Percentiles rank a stretch among this genome's conserved stretches.
phyloP scores from a whole-genome alignment of 2,888 invertebrate species.

The Pyrrhosoma nymphula region DNA sequence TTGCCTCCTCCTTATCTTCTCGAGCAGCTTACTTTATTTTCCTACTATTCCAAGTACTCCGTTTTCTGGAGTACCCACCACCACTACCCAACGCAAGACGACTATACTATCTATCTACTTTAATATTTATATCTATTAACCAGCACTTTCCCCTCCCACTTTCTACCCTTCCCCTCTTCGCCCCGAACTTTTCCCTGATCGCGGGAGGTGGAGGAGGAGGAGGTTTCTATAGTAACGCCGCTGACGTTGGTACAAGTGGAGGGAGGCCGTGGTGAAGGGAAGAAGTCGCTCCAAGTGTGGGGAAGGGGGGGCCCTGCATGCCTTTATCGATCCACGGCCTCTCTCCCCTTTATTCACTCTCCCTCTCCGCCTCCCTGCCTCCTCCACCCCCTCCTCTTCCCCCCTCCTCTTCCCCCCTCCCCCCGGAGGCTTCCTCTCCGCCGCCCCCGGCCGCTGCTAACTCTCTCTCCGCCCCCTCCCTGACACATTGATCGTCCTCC shows the following conservation, averaged over 20 bases:
- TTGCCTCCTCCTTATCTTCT: no score
- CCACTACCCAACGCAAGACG: not conserved
- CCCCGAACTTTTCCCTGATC: no score
- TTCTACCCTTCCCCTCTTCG: not conserved
- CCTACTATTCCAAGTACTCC: no score
- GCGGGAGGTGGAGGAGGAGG: conserved; percentile 9
- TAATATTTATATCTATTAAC: not conserved
- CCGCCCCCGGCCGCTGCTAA: not conserved
- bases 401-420: not conserved
- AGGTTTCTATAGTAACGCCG: conserved; percentile 66
- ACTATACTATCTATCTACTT: no score
- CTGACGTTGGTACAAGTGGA: conserved; percentile 62
- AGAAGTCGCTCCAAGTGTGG: not conserved
- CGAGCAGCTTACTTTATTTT: no score
- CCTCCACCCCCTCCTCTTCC: conserved; percentile 36
- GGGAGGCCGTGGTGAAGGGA: not conserved
- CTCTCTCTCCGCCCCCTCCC: conserved; percentile 68
- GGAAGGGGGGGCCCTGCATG: not conserved
- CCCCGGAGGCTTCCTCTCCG: not conserved
- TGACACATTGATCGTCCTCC: conserved; percentile 67
- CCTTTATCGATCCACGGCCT: conserved; percentile 47
- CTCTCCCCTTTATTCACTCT: not conserved
- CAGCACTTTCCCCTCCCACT: not conserved
- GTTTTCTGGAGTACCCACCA: no score
- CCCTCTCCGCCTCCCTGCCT: not conserved